Evolutionary conservation across 2,888 invertebrate genomes (phyloP).

Genomic region (Dolomedes plantarius): DNA sequence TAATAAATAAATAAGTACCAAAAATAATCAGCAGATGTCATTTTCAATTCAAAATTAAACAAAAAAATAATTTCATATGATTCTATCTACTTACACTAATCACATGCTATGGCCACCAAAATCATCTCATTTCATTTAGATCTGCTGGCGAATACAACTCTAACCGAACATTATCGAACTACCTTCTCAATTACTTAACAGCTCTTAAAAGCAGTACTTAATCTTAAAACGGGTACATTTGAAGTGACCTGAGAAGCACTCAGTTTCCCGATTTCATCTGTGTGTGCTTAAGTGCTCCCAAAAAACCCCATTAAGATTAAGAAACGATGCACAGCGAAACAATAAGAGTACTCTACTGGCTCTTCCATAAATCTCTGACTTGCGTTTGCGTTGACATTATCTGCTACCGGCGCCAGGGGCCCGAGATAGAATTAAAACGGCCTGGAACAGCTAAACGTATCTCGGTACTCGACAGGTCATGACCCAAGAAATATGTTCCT

Average conservation of each 20-base stretch:
- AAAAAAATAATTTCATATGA: too few species aligned
- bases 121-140: too few species aligned
- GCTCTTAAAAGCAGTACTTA: background rate
- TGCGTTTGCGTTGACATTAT: background rate
- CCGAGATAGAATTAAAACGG: background rate
- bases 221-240: background rate
- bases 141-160: too few species aligned
- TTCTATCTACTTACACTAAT: too few species aligned
- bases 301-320: constrained; percentile 4
- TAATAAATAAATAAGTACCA: too few species aligned
- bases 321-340: background rate
- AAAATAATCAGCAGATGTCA: too few species aligned
- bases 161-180: too few species aligned
- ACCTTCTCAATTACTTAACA: constrained; percentile 6
- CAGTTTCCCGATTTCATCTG: background rate
- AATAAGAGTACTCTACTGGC: background rate
- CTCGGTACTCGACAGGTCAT: background rate
- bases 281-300: background rate
- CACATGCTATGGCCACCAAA: too few species aligned
- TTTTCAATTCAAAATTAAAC: too few species aligned
- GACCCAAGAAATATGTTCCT: background rate
- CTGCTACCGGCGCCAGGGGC: background rate
- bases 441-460: background rate
- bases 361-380: background rate
- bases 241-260: background rate